Evolutionary conservation across 2,113 vertebrate species (phyloP).

Genomic region (Tamias sibiricus): DNA sequence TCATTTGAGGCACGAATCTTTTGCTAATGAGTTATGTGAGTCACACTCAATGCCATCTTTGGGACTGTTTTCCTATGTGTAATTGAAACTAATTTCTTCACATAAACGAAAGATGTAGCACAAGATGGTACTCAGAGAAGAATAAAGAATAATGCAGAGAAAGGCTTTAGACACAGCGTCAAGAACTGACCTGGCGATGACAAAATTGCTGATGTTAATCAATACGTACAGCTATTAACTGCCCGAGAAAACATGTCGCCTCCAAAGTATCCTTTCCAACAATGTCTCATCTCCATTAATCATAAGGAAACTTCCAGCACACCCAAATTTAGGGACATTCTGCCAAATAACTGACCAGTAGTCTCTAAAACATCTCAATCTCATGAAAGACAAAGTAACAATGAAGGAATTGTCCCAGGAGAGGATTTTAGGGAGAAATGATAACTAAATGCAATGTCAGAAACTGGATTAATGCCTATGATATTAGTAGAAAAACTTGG

Average conservation of each 20-base stretch:
- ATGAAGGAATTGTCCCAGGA: background rate
- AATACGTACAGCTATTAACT: rapidly evolving
- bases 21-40: background rate
- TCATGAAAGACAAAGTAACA: background rate
- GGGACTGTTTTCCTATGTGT: background rate
- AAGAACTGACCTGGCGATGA: background rate
- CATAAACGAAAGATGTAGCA: background rate
- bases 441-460: background rate
- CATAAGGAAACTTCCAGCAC: background rate
- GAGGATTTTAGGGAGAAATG: rapidly evolving
- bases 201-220: background rate
- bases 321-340: background rate
- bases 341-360: background rate
- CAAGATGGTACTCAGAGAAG: background rate
- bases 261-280: background rate
- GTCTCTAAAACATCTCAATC: background rate
- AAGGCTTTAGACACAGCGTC: background rate
- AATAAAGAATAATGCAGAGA: background rate
- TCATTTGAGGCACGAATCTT: background rate
- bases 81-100: background rate
- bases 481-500: background rate
- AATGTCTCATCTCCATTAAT: background rate
- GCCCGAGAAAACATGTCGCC: background rate
- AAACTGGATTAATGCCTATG: background rate
- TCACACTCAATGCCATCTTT: background rate